Evolutionary conservation across 1,140 invertebrate genomes (phyloP).

Genomic region (Drosophila erecta): DNA sequence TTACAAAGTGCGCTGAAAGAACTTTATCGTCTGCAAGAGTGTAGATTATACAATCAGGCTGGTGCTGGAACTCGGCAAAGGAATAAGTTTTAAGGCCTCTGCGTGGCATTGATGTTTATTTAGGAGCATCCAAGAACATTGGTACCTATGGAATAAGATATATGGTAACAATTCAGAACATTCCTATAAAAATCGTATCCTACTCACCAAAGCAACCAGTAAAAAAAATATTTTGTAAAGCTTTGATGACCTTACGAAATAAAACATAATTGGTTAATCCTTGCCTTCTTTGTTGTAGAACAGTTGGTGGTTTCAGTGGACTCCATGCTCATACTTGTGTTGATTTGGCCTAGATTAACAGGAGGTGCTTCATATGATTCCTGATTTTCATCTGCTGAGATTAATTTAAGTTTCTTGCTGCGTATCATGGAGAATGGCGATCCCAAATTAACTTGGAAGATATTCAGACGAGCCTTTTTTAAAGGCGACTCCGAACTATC

Average conservation of each 20-base stretch:
- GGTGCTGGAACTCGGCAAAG: slow-evolving; percentile 16
- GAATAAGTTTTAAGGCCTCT: slow-evolving; percentile 9
- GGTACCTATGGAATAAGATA: too few relatives aligned
- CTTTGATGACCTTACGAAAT: too few relatives aligned
- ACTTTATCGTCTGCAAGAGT: slow-evolving; percentile 78
- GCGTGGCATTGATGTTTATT: neutral
- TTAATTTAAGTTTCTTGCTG: neutral
- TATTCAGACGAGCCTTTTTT: neutral
- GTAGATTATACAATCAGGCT: slow-evolving; percentile 69
- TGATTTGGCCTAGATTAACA: too few relatives aligned
- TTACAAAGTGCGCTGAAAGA: slow-evolving; percentile 62
- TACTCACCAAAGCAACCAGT: too few relatives aligned
- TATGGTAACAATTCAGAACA: too few relatives aligned
- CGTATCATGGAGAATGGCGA: neutral
- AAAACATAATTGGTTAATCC: too few relatives aligned
- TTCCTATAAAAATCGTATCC: too few relatives aligned
- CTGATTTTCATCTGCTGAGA: neutral
- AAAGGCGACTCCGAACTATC: neutral
- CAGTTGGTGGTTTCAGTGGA: too few relatives aligned
- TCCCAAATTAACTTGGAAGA: neutral
- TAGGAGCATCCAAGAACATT: neutral
- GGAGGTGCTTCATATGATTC: neutral
- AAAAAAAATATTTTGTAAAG: too few relatives aligned
- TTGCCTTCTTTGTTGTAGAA: too few relatives aligned
- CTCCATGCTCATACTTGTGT: too few relatives aligned